Conservation (phyloP, 2,888 invertebrate species). For the Chymomyza fuscimana region DNA sequence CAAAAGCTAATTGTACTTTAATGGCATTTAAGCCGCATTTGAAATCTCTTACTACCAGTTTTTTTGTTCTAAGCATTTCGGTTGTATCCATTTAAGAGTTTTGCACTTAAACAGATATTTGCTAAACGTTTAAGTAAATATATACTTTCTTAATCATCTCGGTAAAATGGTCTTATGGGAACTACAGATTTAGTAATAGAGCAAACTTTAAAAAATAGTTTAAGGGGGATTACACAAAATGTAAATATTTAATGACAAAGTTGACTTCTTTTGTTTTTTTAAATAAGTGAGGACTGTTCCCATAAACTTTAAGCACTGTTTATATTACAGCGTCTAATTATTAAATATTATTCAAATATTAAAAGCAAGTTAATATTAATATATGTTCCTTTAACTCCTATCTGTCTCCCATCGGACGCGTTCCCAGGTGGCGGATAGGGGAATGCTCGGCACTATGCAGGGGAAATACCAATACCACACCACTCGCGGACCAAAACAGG, state of each 20-base stretch:
- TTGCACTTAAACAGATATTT: neutral
- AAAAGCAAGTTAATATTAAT: no score
- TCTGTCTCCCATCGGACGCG: no score
- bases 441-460: no score
- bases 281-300: no score
- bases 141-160: neutral
- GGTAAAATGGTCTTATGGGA: neutral
- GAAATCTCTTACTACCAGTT: slow-evolving; percentile 2
- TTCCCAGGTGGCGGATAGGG: no score
- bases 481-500: no score
- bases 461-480: no score
- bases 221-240: neutral
- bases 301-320: no score
- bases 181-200: neutral
- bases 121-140: neutral
- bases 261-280: neutral
- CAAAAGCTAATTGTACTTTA: slow-evolving; percentile 13
- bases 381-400: no score
- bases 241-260: neutral
- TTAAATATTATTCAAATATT: no score
- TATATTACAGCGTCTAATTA: no score
- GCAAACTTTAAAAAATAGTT: neutral
- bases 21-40: slow-evolving; percentile 13
- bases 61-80: slow-evolving; percentile 7
- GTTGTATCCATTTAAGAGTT: neutral